phyloP scores from a whole-genome alignment of 2,888 invertebrate species.

The Cantharis nigra region DNA sequence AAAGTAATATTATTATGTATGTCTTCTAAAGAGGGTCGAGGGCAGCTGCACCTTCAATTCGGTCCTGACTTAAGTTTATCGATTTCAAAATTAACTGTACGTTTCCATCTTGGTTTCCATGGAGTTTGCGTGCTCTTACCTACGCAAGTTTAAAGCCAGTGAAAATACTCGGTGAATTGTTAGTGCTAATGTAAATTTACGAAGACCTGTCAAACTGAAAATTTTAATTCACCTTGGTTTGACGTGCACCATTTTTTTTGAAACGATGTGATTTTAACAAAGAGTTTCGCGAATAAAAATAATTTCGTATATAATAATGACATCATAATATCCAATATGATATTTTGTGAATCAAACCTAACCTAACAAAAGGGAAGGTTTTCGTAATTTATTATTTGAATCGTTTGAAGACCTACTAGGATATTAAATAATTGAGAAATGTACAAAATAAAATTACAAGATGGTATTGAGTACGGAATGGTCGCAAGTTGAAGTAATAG shows the following conservation, averaged over 20 bases:
- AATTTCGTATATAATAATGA: background rate
- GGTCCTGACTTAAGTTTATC: background rate
- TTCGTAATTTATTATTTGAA: slow-evolving; percentile 1
- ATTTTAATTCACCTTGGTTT: background rate
- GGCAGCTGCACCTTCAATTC: background rate
- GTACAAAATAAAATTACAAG: slow-evolving; percentile 36
- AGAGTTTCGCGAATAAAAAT: background rate
- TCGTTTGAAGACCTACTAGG: slow-evolving; percentile 6
- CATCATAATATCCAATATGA: background rate
- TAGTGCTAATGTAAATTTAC: background rate
- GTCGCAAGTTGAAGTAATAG: slow-evolving; percentile 99
- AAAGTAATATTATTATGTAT: no score
- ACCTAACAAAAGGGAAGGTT: slow-evolving; percentile 20
- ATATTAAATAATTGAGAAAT: slow-evolving; percentile 15
- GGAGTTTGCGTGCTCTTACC: background rate
- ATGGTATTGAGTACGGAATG: slow-evolving; percentile 97
- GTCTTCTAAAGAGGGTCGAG: background rate
- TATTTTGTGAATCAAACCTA: slow-evolving; percentile 15
- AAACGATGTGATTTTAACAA: background rate
- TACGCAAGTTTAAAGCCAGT: background rate
- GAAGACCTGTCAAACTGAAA: background rate
- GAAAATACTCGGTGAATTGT: background rate
- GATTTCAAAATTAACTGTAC: background rate
- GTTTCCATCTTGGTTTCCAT: background rate
- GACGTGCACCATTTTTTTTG: background rate